Conservation (phyloP, 2,797 vertebrate genomes). For the Hyperoplus lanceolatus region DNA sequence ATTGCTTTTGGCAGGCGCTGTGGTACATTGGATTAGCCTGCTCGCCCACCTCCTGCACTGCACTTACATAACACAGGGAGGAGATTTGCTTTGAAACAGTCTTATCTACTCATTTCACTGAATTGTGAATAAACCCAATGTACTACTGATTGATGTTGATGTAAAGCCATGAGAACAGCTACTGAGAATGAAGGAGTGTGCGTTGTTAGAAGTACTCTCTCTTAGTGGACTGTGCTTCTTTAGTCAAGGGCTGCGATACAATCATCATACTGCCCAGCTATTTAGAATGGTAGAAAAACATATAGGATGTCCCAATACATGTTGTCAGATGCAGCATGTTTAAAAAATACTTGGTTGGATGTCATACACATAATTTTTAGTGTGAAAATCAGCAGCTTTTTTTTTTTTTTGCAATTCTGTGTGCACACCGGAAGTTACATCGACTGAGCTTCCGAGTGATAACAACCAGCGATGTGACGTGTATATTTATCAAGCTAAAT, state of each 20-base stretch:
- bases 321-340: too few species aligned
- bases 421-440: too few species aligned
- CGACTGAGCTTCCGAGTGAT: too few species aligned
- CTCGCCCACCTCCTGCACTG: constrained; percentile 58
- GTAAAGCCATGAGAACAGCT: constrained; percentile 32
- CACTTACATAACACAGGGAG: constrained; percentile 59
- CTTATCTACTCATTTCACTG: constrained; percentile 25
- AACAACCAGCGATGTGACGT: too few species aligned
- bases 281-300: too few species aligned
- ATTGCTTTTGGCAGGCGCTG: constrained; percentile 54
- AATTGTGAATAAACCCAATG: constrained; percentile 49
- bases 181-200: constrained; percentile 8
- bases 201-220: neutral
- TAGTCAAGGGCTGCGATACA: neutral
- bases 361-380: too few species aligned
- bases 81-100: constrained; percentile 53
- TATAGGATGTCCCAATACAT: too few species aligned
- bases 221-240: neutral
- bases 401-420: too few species aligned
- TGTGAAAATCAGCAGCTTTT: too few species aligned
- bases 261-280: too few species aligned
- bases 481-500: too few species aligned
- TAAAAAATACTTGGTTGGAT: too few species aligned
- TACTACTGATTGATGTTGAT: constrained; percentile 4
- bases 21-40: constrained; percentile 62